Evolutionary conservation across 2,113 vertebrate species (phyloP).

Genomic region (Cranoglanis bouderius): DNA sequence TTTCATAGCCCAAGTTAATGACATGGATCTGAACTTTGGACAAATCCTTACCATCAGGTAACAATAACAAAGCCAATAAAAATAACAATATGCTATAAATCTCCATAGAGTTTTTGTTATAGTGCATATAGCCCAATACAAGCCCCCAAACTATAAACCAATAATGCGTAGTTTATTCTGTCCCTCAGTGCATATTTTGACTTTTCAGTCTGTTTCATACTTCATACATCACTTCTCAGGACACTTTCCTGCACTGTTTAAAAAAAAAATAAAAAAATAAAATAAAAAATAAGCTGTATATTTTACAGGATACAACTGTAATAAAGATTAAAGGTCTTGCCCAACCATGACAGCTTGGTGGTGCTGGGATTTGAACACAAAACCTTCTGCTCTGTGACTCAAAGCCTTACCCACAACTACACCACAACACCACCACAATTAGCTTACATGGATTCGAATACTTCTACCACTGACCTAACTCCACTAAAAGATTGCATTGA

Average conservation of each 20-base stretch:
- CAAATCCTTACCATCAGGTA: conserved; percentile 98
- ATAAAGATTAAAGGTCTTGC: too few relatives aligned
- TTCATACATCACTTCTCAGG: neutral
- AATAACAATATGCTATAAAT: conserved; percentile 47
- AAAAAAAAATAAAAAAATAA: too few relatives aligned
- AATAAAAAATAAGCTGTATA: too few relatives aligned
- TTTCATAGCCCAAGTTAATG: conserved; percentile 97
- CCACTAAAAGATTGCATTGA: too few relatives aligned
- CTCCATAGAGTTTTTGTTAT: neutral
- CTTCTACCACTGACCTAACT: too few relatives aligned
- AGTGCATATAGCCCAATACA: neutral
- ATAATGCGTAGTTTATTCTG: neutral
- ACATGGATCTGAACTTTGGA: conserved; percentile 94
- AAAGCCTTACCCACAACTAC: too few relatives aligned
- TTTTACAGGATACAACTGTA: too few relatives aligned
- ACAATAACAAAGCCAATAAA: neutral
- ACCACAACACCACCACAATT: too few relatives aligned
- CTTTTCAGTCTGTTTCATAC: neutral
- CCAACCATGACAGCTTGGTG: too few relatives aligned
- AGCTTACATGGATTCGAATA: too few relatives aligned
- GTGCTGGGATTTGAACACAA: too few relatives aligned
- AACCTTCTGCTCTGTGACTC: too few relatives aligned
- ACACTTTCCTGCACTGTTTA: neutral
- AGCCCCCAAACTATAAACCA: neutral
- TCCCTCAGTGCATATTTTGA: neutral